Evolutionary conservation across 2,888 invertebrate genomes (phyloP).

Genomic region (Drosophila greeni): DNA sequence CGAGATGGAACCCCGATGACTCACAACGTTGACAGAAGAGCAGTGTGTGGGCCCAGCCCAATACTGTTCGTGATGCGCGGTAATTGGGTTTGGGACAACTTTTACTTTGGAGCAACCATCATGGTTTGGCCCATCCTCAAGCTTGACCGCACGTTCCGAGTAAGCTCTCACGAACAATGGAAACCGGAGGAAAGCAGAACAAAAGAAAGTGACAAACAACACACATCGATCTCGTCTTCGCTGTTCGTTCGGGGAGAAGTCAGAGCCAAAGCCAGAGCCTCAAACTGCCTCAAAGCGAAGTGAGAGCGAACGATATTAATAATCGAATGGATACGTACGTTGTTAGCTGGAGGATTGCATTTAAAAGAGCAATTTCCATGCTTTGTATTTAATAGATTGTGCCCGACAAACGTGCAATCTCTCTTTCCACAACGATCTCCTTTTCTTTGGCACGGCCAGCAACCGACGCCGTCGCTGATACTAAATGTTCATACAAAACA

Average conservation of each 20-base stretch:
- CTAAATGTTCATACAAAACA: slow-evolving; percentile 8
- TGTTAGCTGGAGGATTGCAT: slow-evolving; percentile 25
- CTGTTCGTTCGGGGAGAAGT: slow-evolving; percentile 14
- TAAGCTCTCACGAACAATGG: slow-evolving; percentile 35
- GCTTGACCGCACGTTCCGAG: slow-evolving; percentile 49
- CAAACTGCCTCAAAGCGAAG: slow-evolving; percentile 35
- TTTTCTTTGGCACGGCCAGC: slow-evolving; percentile 5
- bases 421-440: slow-evolving; percentile 11
- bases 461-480: neutral
- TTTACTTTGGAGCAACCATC: slow-evolving; percentile 45
- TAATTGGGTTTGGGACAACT: slow-evolving; percentile 33
- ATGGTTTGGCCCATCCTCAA: slow-evolving; percentile 10
- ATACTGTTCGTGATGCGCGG: slow-evolving; percentile 5
- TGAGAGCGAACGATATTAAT: slow-evolving; percentile 49
- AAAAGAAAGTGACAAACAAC: slow-evolving; percentile 61
- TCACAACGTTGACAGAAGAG: slow-evolving; percentile 18
- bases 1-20: neutral
- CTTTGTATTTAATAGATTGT: slow-evolving; percentile 37
- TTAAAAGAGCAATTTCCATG: slow-evolving; percentile 40
- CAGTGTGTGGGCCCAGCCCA: slow-evolving; percentile 14
- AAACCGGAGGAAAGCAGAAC: slow-evolving; percentile 44
- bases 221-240: slow-evolving; percentile 21
- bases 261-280: neutral
- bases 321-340: slow-evolving; percentile 32
- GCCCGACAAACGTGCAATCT: slow-evolving; percentile 1